These are phyloP conservation scores for Hipparchia semele DNA, from an alignment of 2,888 invertebrate genomes.

Conservation along the genomic window DNA sequence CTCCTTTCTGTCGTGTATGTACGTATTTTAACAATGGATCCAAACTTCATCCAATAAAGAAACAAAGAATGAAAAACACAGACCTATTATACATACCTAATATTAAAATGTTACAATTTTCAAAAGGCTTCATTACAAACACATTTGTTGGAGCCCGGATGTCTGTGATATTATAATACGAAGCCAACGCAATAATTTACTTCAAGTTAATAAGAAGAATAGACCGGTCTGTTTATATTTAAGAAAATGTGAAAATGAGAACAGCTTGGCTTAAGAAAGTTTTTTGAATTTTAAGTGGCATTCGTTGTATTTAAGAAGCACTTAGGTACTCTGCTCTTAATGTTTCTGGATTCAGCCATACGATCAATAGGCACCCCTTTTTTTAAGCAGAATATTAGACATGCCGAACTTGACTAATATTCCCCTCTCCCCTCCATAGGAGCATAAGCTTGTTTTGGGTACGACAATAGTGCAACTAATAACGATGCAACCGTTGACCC, in stretches of 20 bases:
- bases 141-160: constrained; percentile 47
- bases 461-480: too few relatives aligned
- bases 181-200: constrained; percentile 7
- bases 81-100: constrained; percentile 15
- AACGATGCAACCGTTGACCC: too few relatives aligned
- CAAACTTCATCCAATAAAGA: constrained; percentile 24
- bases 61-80: constrained; percentile 14
- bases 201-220: constrained; percentile 20
- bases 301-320: too few relatives aligned
- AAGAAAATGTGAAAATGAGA: constrained; percentile 23
- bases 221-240: constrained; percentile 16
- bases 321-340: not conserved
- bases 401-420: too few relatives aligned
- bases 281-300: not conserved
- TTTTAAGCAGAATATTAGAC: too few relatives aligned
- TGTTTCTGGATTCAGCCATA: too few relatives aligned
- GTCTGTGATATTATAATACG: constrained; percentile 29
- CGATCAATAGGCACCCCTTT: too few relatives aligned
- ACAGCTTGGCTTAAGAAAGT: not conserved
- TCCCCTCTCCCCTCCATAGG: too few relatives aligned
- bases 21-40: constrained; percentile 16
- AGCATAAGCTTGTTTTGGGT: too few relatives aligned
- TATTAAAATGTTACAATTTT: constrained; percentile 34
- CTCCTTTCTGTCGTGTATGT: too few relatives aligned
- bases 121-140: constrained; percentile 49